Conservation (phyloP, 2,113 vertebrate genomes). For the Phocoena sinus region DNA sequence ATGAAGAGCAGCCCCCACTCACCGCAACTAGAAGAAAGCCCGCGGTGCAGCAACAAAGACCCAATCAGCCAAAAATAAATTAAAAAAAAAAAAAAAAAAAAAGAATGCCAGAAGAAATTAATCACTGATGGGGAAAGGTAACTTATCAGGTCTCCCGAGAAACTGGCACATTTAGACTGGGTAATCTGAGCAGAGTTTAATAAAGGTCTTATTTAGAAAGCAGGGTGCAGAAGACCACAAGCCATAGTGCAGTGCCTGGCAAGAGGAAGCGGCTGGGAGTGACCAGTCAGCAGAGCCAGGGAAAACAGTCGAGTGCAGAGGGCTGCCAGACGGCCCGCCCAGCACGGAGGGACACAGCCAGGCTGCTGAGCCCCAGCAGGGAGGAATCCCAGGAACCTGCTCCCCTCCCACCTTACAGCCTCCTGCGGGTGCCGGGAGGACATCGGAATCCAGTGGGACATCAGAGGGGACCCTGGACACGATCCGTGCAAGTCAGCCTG, state of each 20-base stretch:
- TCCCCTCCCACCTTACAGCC: background rate
- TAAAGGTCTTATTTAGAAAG: conserved; percentile 1
- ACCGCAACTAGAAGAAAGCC: too few relatives aligned
- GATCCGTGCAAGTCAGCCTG: background rate
- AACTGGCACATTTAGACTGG: background rate
- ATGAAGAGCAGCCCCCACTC: too few relatives aligned
- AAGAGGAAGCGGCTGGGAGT: background rate
- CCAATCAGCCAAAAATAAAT: too few relatives aligned
- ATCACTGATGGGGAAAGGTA: conserved; percentile 15
- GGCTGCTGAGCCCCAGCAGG: background rate
- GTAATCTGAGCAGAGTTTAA: background rate
- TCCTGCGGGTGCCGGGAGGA: background rate
- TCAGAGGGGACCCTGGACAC: background rate
- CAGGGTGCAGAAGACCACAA: background rate
- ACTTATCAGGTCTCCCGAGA: background rate
- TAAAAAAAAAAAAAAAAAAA: too few relatives aligned
- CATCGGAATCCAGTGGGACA: background rate
- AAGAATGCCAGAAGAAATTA: conserved; percentile 25
- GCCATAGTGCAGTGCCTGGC: background rate
- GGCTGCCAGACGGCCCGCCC: background rate
- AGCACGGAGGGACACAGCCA: fast-evolving
- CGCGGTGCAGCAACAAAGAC: too few relatives aligned
- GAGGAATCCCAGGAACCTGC: too few relatives aligned
- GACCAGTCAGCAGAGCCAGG: background rate
- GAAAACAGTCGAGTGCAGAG: background rate